A percentile compares a stretch with the other conserved stretches of the same genome.
Evolutionary conservation across 2,888 invertebrate species (phyloP).

Genomic region (Blastobasis adustella): DNA sequence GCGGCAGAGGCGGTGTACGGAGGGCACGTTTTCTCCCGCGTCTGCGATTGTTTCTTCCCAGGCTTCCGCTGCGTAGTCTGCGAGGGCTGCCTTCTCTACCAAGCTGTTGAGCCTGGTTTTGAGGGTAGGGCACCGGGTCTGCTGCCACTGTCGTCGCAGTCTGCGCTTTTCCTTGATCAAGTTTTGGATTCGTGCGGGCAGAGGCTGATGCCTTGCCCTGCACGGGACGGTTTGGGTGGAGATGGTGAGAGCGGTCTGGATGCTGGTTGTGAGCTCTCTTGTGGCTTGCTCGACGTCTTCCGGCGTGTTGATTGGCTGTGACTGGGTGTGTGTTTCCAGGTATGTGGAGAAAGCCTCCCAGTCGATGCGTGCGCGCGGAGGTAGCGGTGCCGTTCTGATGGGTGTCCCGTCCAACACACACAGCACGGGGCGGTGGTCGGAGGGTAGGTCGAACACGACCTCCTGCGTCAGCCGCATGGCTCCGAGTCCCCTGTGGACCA

Average conservation of each 20-base stretch:
- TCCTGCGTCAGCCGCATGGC: too few species aligned
- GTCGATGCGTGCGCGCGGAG: too few species aligned
- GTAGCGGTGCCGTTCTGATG: too few species aligned
- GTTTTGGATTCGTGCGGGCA: background rate
- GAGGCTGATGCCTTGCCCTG: too few species aligned
- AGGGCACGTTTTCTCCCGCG: background rate
- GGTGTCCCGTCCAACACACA: too few species aligned
- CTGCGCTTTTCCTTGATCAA: background rate
- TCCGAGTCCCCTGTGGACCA: too few species aligned
- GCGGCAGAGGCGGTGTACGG: conserved; percentile 3
- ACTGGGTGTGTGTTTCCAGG: too few species aligned
- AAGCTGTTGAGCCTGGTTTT: conserved; percentile 2
- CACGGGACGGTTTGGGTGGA: background rate
- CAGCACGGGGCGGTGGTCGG: too few species aligned
- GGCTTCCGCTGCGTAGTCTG: background rate
- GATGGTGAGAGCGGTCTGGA: background rate
- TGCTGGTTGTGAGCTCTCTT: background rate
- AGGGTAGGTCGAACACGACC: too few species aligned
- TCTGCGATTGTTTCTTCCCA: conserved; percentile 4
- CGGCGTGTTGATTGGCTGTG: background rate
- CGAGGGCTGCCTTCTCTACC: background rate
- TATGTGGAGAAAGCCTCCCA: too few species aligned
- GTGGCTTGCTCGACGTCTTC: background rate
- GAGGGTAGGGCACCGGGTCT: conserved; percentile 4
- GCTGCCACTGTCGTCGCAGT: conserved; percentile 4